Evolutionary conservation across 2,113 vertebrate species (phyloP).

Genomic region (Saccopteryx leptura): DNA sequence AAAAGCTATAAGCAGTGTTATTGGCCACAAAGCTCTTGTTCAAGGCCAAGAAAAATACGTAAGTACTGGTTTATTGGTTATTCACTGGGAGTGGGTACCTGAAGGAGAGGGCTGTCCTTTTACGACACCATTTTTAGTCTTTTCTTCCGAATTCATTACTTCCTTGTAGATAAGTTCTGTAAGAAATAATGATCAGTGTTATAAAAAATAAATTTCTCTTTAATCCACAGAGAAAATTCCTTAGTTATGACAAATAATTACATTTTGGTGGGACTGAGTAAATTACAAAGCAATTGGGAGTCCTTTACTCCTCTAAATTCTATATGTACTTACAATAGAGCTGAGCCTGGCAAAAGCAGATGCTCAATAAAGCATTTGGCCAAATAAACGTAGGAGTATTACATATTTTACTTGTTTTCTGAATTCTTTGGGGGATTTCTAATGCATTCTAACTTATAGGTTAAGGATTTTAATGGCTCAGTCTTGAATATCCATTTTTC

Average conservation of each 20-base stretch:
- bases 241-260: neutral
- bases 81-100: slow-evolving; percentile 95
- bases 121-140: slow-evolving; percentile 99
- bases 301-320: neutral
- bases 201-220: slow-evolving; percentile 1
- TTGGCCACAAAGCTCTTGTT: neutral
- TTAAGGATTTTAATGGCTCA: neutral
- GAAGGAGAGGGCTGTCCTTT: slow-evolving; percentile 99
- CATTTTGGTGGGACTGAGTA: neutral
- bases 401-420: neutral
- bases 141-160: slow-evolving; percentile 99
- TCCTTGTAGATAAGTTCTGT: slow-evolving; percentile 99
- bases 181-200: slow-evolving; percentile 75
- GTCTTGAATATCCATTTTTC: neutral
- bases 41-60: neutral
- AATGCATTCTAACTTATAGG: neutral
- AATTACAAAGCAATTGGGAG: neutral
- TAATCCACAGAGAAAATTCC: neutral
- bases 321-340: neutral
- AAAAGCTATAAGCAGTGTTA: neutral
- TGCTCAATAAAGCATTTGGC: neutral
- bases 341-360: neutral
- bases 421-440: neutral
- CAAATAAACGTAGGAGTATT: neutral
- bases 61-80: slow-evolving; percentile 63